A percentile compares a stretch with the other conserved stretches of the same genome.
These are phyloP conservation scores for Brachymystax lenok DNA, from an alignment of 2,797 vertebrate species.

Conservation along the genomic window DNA sequence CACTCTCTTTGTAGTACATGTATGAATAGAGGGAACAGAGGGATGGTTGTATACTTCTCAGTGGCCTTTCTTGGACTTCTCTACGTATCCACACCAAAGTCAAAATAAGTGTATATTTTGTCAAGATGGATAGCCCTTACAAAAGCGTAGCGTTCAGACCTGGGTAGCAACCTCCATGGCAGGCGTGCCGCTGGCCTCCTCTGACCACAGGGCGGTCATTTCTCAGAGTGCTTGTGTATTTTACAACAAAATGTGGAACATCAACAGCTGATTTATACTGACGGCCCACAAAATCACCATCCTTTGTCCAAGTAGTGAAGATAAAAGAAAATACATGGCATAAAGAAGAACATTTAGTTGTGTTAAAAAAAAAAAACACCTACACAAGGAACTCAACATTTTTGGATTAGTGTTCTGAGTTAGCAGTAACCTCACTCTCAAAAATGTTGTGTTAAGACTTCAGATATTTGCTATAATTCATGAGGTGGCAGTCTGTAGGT, in stretches of 20 bases:
- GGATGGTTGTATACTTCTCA: slow-evolving; percentile 65
- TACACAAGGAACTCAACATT: not conserved
- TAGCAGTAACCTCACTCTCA: not conserved
- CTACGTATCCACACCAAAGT: slow-evolving; percentile 71
- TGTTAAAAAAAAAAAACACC: not conserved
- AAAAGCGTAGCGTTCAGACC: slow-evolving; percentile 53
- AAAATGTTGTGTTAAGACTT: no score
- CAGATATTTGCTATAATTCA: not conserved
- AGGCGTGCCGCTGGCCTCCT: slow-evolving; percentile 42
- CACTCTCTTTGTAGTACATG: slow-evolving; percentile 67
- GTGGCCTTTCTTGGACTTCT: slow-evolving; percentile 62
- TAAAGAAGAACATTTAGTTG: not conserved
- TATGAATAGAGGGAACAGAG: slow-evolving; percentile 64
- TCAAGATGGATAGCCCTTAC: slow-evolving; percentile 67
- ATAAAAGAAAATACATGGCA: not conserved
- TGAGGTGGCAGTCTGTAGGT: not conserved
- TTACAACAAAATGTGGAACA: slow-evolving; percentile 42
- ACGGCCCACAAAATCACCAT: slow-evolving; percentile 32
- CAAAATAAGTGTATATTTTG: slow-evolving; percentile 73
- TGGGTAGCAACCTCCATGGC: slow-evolving; percentile 39
- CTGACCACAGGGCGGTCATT: slow-evolving; percentile 49
- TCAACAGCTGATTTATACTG: slow-evolving; percentile 51
- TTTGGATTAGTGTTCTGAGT: not conserved
- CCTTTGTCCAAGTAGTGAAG: slow-evolving; percentile 6
- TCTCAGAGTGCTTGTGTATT: slow-evolving; percentile 40